Evolutionary conservation across 2,113 vertebrate species (phyloP), one percentile per base, ranked within the genome.

Genomic region (Ascaphus truei): DNA sequence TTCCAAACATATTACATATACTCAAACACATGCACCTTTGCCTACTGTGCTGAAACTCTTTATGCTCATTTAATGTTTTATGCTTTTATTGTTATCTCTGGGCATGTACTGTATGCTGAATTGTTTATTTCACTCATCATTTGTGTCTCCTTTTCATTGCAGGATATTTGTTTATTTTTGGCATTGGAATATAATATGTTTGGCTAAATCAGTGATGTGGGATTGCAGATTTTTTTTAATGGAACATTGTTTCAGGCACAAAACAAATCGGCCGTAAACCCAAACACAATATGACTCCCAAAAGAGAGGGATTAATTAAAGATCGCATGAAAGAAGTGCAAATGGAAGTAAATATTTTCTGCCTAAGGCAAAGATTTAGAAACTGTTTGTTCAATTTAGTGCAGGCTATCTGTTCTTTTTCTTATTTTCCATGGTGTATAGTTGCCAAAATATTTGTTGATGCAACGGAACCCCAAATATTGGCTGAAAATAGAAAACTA

Each of bases 251-350:
- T 61, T 61, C 58, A 61, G 58, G 58, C 58, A 61, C 58, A 47
- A 60, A 61, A 61, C 58, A 20, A 30, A 27, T 61, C 58, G 36
- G 58, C 58, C 58, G 45, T 61, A 61, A 61, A 61, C 43, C 58
- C 29, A 6, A 16, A 31, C 39, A 61, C 39, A 31, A 61, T 61
- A 61, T 31, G 58, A 61, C 58, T 61, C 58, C 58, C 58, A 47
- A 61, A 45, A 61, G 58, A 61, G 58, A 39, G 58, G 58, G 58
- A 61, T 61, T 61, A 61, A 61, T 61, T 61, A 61, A 61, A 61
- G 58, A 61, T 39, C 58, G 45, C 58, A 61, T 61, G 58, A 61
- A 61, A 61, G 58, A 61, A 61, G 58, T 45, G 58, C 58, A 61
- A 61, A 61, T 45, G 39, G 58, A 61, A 45, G 58, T 12, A 61